Evolutionary conservation across 2,113 vertebrate genomes (phyloP).

Genomic region (Nerophis ophidion): DNA sequence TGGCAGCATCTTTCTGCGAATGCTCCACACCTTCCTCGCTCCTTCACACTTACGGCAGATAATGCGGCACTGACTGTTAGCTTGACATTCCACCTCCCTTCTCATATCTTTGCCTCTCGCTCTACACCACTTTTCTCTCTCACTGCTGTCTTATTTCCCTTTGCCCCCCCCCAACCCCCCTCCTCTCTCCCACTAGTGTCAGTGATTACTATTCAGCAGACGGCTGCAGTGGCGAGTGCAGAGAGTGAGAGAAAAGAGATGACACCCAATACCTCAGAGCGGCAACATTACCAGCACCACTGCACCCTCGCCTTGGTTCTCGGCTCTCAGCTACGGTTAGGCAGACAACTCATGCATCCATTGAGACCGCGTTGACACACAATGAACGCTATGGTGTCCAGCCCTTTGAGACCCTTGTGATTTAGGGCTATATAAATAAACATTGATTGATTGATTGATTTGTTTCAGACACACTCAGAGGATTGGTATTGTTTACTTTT

Average conservation of each 20-base stretch:
- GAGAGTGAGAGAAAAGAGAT: slow-evolving; percentile 76
- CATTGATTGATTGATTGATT: too few species aligned
- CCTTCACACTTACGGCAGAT: slow-evolving; percentile 67
- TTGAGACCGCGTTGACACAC: too few species aligned
- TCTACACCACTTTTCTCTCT: slow-evolving; percentile 49
- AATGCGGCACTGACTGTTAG: slow-evolving; percentile 77
- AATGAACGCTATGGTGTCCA: too few species aligned
- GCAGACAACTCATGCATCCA: slow-evolving; percentile 16
- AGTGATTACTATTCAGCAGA: slow-evolving; percentile 85
- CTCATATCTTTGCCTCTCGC: slow-evolving; percentile 54
- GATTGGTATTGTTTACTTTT: too few species aligned
- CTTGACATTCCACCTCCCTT: slow-evolving; percentile 70
- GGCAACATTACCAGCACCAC: slow-evolving; percentile 69
- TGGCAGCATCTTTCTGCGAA: slow-evolving; percentile 40
- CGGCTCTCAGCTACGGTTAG: slow-evolving; percentile 18
- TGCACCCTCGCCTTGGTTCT: slow-evolving; percentile 19
- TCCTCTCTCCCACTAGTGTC: slow-evolving; percentile 53
- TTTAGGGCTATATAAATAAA: too few species aligned
- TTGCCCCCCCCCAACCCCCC: slow-evolving; percentile 11
- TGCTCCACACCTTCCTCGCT: slow-evolving; percentile 36
- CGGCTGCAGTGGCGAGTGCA: slow-evolving; percentile 80
- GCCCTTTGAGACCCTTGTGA: too few species aligned
- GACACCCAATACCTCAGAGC: slow-evolving; percentile 81
- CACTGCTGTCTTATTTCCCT: slow-evolving; percentile 22
- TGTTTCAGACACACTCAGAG: too few species aligned